A percentile compares a stretch with the other conserved stretches of the same genome.
These are phyloP conservation scores for Stegophylla sp. DNA, from an alignment of 2,888 invertebrate genomes.

Conservation along the genomic window DNA sequence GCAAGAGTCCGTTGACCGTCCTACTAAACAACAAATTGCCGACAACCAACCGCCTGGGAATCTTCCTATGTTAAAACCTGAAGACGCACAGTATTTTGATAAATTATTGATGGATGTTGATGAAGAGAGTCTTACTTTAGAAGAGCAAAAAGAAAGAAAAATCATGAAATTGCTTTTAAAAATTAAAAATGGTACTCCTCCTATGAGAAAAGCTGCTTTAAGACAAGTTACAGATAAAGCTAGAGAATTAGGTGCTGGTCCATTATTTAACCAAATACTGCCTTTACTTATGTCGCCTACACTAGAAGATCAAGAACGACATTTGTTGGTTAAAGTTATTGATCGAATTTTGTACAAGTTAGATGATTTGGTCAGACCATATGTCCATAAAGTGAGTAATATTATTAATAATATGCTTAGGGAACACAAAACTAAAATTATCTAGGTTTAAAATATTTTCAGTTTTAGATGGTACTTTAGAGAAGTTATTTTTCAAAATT, in stretches of 20 bases:
- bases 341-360: constrained; percentile 97
- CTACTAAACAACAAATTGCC: constrained; percentile 77
- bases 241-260: constrained; percentile 96
- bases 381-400: constrained; percentile 87
- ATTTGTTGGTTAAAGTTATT: constrained; percentile 97
- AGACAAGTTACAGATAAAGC: constrained; percentile 99
- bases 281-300: constrained; percentile 99
- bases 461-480: no score
- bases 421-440: no score
- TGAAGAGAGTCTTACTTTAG: constrained; percentile 91
- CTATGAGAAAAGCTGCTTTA: constrained; percentile 97
- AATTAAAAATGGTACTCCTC: constrained; percentile 99
- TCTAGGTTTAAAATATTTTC: no score
- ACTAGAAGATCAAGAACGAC: constrained; percentile 97
- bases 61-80: constrained; percentile 98
- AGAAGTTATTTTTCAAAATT: no score
- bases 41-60: constrained; percentile 98
- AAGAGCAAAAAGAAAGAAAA: constrained; percentile 97
- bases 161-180: constrained; percentile 98
- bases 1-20: constrained; percentile 88
- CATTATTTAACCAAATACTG: constrained; percentile 97
- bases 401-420: background rate
- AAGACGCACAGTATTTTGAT: constrained; percentile 99
- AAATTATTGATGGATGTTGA: constrained; percentile 97
- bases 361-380: constrained; percentile 97